These are phyloP conservation scores for Galago senegalensis DNA, from an alignment of 2,797 vertebrate genomes.

Conservation along the genomic window DNA sequence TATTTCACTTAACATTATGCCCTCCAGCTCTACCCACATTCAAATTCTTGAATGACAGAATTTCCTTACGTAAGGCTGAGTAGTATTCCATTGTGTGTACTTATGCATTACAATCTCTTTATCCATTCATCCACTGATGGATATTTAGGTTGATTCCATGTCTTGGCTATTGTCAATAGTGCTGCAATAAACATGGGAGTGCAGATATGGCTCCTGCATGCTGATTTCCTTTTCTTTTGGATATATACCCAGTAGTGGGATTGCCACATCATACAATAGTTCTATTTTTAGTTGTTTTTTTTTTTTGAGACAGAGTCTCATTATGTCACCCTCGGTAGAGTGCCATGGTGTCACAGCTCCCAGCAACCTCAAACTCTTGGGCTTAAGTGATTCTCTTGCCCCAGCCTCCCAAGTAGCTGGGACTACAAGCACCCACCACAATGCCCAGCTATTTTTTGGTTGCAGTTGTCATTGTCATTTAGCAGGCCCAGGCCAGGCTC, in stretches of 20 bases:
- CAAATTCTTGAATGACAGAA: background rate
- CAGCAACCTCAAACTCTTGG: no score
- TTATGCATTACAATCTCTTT: background rate
- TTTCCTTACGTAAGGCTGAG: background rate
- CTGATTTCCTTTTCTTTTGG: background rate
- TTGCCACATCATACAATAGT: background rate
- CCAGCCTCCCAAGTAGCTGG: no score
- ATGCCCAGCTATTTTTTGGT: no score
- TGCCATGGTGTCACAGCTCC: no score
- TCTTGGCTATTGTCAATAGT: background rate
- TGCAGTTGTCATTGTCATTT: no score
- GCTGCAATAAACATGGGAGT: background rate
- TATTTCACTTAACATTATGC: background rate
- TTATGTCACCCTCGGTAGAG: no score
- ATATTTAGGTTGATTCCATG: background rate
- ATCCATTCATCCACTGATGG: background rate
- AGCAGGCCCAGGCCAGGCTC: no score
- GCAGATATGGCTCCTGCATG: no score
- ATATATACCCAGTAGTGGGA: background rate
- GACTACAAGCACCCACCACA: no score
- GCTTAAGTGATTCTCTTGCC: no score
- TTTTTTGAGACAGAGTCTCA: no score
- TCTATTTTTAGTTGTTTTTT: background rate
- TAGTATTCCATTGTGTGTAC: background rate
- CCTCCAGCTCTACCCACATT: background rate